Evolutionary conservation across 2,113 vertebrate genomes (phyloP), one percentile per base, ranked within the genome.

Genomic region (Anhinga rufa): DNA sequence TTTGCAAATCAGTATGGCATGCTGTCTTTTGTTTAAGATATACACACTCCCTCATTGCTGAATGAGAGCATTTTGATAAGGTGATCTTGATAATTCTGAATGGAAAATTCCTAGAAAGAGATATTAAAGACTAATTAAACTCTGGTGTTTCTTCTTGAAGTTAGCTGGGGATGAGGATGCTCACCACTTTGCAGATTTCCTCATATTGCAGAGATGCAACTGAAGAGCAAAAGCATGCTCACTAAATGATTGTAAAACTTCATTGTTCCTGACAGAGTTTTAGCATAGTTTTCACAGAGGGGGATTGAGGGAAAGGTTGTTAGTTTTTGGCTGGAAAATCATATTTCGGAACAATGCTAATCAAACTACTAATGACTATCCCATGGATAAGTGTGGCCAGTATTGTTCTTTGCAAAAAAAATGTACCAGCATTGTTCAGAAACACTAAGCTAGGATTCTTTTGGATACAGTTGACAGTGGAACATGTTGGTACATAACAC

Each of bases 321-420:
- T 70, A 78, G 46, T 19, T 58, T 92, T 96, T 95, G 90, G 93
- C 85, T 95, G 61, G 54, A 86, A 92, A 93, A 66, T 3, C 5
- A 1, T 72, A 75, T 86, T 92, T 86, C 68, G 93, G 91, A 96
- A 95, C 96, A 96, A 97, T 96, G 71, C n/a, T 92, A 92, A 92
- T 93, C 93, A 93, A 93, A 82, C 54, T 85, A 54, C 82, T 88
- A 90, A 94, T 78, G 36, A 86, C 58, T 93, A 60, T 80, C 32
- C 72, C 88, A 83, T 90, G 93, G 49, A 86, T 22, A 91, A 95
- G 55, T 19, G 38, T 58, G 58, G 93, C 94, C 93, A 96, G 55
- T 85, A 96, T 97, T 96, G 95, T 95, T 94, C 76, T 86, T 94
- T 62, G 38, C 11, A 68, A 75, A 46, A 46, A 71, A 85, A 80